Base-by-base conservation (phyloP, 2,797 vertebrate genomes). In the Emys orbicularis region DNA sequence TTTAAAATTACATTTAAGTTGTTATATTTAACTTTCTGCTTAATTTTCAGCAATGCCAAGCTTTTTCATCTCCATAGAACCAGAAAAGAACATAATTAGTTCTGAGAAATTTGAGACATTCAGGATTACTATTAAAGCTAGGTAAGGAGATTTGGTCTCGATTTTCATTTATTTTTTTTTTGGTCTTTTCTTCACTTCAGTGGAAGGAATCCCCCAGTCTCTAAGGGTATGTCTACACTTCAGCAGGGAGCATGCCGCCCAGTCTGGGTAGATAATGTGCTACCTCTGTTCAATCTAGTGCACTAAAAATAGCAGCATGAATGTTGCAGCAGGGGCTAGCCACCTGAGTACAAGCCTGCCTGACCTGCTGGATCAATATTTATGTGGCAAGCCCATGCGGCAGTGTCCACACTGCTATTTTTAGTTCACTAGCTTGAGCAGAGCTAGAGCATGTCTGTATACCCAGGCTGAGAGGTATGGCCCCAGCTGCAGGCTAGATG, bases 31-130 rank as follows among this genome's bases (percentile, higher is more conserved):
- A 16, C 94, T n/a, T 93, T 95, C 77, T 49, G 2, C 92, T 97
- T 95, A 9, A 34, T 93, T 98, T 96, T 65, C 97, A 99, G 99
- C 99, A 79, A 97, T 99, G 96, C 99, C 99, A 83, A 99, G 98
- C 90, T 99, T 99, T 96, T 98, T 98, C 68, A 96, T 99, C 68
- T 6, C 85, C 7, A 97, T 99, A 47, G 97, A 99, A 87, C 99
- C 99, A 44, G 96, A 98, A 95, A 90, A 85, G 11, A 99, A 98
- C 96, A 99, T 98, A 84, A 98, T 99, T 94, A 98, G 99, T 65
- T 97, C 96, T 23, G 97, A 98, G 47, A 98, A 97, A 49, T 99
- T 99, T 90, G 97, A 97, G 25, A 53, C 53, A 15, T 99, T 99
- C 97, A 96, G 61, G 86, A 98, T 99, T 94, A 98, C 95, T 76